phyloP scores from a whole-genome alignment of 2,113 vertebrate species.

The Xiphophorus hellerii region DNA sequence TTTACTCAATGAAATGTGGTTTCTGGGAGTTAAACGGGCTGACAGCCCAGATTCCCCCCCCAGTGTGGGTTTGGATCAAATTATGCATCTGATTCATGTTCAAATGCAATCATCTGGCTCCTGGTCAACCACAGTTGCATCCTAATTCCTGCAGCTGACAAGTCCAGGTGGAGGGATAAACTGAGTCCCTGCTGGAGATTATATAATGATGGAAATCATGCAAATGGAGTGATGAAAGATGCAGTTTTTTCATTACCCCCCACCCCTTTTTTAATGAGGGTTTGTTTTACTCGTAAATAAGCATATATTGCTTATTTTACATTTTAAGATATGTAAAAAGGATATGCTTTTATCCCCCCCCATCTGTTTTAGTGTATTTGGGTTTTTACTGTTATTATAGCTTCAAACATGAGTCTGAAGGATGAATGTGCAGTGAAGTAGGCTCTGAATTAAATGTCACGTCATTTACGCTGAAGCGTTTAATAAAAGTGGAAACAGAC shows the following conservation, averaged over 20 bases:
- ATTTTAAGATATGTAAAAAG: neutral
- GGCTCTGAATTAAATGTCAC: slow-evolving; percentile 43
- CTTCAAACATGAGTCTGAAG: slow-evolving; percentile 31
- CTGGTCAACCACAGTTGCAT: slow-evolving; percentile 29
- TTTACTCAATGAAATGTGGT: slow-evolving; percentile 3
- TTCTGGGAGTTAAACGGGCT: slow-evolving; percentile 1
- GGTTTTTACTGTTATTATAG: slow-evolving; percentile 16
- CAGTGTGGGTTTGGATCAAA: slow-evolving; percentile 28
- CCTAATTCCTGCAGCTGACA: slow-evolving; percentile 70
- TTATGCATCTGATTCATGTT: slow-evolving; percentile 39
- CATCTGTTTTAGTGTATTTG: neutral
- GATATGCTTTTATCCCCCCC: neutral
- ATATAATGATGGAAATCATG: slow-evolving; percentile 38
- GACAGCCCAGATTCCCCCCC: slow-evolving; percentile 6
- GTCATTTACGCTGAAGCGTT: slow-evolving; percentile 17
- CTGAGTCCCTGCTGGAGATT: slow-evolving; percentile 47
- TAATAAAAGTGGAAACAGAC: slow-evolving; percentile 6
- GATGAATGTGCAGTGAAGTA: slow-evolving; percentile 28
- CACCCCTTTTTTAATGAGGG: neutral
- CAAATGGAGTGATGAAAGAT: slow-evolving; percentile 4
- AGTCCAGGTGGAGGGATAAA: slow-evolving; percentile 70
- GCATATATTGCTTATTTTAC: neutral
- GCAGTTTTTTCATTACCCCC: neutral
- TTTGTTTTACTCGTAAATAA: slow-evolving; percentile 1
- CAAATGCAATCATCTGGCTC: slow-evolving; percentile 41